Percentiles rank a stretch among this genome's conserved stretches.
Conservation (phyloP, 2,797 vertebrate genomes). For the Sciaenops ocellatus region DNA sequence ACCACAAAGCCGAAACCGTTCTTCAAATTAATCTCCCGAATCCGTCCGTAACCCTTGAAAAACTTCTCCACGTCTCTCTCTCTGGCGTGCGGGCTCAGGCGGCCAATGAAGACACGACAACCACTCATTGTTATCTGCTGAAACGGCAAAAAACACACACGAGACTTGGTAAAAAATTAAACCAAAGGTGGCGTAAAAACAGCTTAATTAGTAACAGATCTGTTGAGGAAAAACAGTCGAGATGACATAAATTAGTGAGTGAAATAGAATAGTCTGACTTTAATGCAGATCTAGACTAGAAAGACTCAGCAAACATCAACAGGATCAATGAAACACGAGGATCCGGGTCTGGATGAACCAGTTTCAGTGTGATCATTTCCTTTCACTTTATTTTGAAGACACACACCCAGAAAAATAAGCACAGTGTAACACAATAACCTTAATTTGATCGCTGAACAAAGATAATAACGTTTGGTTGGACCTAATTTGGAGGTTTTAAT, state of each 20-base stretch:
- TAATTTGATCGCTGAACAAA: too few species aligned
- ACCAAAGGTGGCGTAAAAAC: not conserved
- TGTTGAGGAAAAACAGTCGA: constrained; percentile 2
- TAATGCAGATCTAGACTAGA: not conserved
- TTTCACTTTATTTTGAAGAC: not conserved
- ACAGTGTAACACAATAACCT: not conserved
- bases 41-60: constrained; percentile 95
- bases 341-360: not conserved
- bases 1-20: constrained; percentile 97
- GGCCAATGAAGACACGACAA: constrained; percentile 94
- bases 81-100: constrained; percentile 92
- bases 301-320: not conserved
- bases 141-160: not conserved
- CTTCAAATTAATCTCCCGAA: constrained; percentile 94
- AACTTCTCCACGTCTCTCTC: constrained; percentile 96
- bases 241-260: not conserved
- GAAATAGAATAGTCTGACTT: not conserved
- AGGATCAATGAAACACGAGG: not conserved
- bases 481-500: too few species aligned
- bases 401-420: too few species aligned
- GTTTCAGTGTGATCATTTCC: not conserved
- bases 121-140: constrained; percentile 86
- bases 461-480: too few species aligned
- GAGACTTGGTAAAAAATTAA: constrained; percentile 8
- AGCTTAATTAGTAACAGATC: constrained; percentile 2